Evolutionary conservation across 2,888 invertebrate genomes (phyloP).

Genomic region (Chaetogeoica ovagalla): DNA sequence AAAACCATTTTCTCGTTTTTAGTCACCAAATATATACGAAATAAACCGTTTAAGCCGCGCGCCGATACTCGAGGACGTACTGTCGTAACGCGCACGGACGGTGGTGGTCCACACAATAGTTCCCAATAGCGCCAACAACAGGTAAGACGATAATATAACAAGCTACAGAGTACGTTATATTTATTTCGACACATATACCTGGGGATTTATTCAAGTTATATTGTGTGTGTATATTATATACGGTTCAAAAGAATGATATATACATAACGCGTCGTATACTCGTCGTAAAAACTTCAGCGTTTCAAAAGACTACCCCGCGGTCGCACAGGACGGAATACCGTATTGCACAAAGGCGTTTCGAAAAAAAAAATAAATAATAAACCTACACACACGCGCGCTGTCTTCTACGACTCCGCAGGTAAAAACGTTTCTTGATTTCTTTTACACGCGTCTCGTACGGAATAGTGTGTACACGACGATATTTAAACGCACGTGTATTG

Average conservation of each 20-base stretch:
- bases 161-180: slow-evolving; percentile 2
- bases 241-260: neutral
- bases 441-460: neutral
- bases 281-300: slow-evolving; percentile 12
- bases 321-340: neutral
- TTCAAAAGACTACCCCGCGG: too few species aligned
- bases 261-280: neutral
- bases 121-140: neutral
- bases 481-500: too few species aligned
- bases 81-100: too few species aligned
- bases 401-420: neutral
- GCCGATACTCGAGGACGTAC: neutral
- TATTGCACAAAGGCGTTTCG: neutral
- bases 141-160: neutral
- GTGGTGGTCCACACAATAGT: neutral
- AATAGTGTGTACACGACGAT: too few species aligned
- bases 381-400: too few species aligned
- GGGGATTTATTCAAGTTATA: slow-evolving; percentile 14
- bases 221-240: neutral
- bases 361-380: too few species aligned
- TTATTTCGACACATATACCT: neutral
- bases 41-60: neutral
- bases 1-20: slow-evolving; percentile 5
- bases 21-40: slow-evolving; percentile 2
- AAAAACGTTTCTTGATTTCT: slow-evolving; percentile 5